Percentiles rank a stretch among this genome's conserved stretches.
Conservation (phyloP, 2,113 vertebrate genomes). For the Rostratula benghalensis region DNA sequence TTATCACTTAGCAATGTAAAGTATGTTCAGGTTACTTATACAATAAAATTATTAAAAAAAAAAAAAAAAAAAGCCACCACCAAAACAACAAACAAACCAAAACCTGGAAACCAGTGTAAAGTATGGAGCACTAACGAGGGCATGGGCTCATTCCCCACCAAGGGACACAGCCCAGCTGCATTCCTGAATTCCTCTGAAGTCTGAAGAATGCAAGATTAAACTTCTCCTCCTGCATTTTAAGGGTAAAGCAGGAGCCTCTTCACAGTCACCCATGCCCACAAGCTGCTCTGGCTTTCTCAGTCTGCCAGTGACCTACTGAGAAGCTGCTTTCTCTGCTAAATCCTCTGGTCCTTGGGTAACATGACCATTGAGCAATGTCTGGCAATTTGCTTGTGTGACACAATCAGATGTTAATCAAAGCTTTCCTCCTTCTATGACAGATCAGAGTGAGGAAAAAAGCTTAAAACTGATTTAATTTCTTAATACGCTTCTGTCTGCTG, state of each 20-base stretch:
- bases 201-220: conserved; percentile 1
- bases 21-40: background rate
- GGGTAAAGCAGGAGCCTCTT: background rate
- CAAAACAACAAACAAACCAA: background rate
- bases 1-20: background rate
- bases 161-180: background rate
- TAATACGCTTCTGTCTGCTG: conserved; percentile 51
- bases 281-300: background rate
- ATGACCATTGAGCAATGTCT: background rate
- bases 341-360: background rate
- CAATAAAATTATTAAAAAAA: no score
- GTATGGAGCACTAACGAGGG: background rate
- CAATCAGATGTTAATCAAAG: conserved; percentile 45
- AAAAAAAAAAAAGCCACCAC: background rate
- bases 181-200: background rate
- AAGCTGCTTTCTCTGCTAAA: conserved; percentile 27
- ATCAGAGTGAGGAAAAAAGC: conserved; percentile 41
- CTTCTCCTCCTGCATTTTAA: background rate
- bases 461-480: conserved; percentile 63
- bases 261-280: background rate
- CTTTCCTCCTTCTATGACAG: conserved; percentile 32
- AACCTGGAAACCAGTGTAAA: background rate
- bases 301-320: background rate
- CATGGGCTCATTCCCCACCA: background rate
- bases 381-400: conserved; percentile 39